These are phyloP conservation scores for Meta bourneti DNA, from an alignment of 2,888 invertebrate species.

Conservation along the genomic window DNA sequence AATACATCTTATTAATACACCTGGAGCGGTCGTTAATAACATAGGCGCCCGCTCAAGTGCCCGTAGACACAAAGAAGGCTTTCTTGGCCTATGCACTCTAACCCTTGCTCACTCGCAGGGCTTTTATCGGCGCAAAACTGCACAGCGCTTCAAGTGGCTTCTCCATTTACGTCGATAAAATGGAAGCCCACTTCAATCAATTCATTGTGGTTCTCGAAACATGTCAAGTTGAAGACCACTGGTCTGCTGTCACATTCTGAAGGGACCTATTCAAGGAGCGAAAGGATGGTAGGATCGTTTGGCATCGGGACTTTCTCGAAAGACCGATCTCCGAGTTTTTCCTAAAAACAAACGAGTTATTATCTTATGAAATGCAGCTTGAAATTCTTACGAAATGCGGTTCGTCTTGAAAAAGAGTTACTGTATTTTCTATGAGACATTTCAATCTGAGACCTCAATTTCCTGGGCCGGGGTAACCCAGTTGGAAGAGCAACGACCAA, in stretches of 20 bases:
- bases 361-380: not conserved
- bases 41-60: constrained; percentile 61
- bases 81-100: not conserved
- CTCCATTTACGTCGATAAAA: constrained; percentile 74
- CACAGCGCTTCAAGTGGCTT: not conserved
- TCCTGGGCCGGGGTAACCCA: too few species aligned
- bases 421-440: too few species aligned
- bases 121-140: too few species aligned
- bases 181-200: constrained; percentile 47
- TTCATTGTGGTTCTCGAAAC: constrained; percentile 59
- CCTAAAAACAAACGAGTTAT: constrained; percentile 9
- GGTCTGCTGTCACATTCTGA: constrained; percentile 41
- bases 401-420: too few species aligned
- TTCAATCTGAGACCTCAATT: too few species aligned
- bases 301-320: not conserved
- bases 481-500: too few species aligned
- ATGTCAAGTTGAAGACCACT: constrained; percentile 47
- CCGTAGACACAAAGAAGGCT: constrained; percentile 36
- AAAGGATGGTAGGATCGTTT: not conserved
- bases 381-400: not conserved
- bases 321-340: not conserved
- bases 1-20: constrained; percentile 76
- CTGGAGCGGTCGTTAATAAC: constrained; percentile 64
- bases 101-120: too few species aligned
- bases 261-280: not conserved